A percentile compares a stretch with the other conserved stretches of the same genome.
phyloP scores from a whole-genome alignment of 2,797 vertebrate species.

The Emydoidea blandingii region DNA sequence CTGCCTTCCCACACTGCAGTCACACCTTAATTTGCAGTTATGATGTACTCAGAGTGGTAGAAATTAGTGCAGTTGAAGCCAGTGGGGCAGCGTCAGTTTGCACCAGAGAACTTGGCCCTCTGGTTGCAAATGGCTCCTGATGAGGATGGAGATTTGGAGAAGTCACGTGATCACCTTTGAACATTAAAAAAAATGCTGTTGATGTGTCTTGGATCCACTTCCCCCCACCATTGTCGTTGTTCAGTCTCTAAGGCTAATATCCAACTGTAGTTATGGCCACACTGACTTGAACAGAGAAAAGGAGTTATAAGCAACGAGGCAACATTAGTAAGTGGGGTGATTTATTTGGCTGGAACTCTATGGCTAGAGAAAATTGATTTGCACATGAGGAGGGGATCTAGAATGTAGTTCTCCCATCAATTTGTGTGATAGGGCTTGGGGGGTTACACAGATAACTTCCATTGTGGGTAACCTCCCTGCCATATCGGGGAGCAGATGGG shows the following conservation, averaged over 20 bases:
- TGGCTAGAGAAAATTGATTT: neutral
- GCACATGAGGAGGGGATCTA: neutral
- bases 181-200: neutral
- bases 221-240: neutral
- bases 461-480: neutral
- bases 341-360: neutral
- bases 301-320: neutral
- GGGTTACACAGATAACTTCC: neutral
- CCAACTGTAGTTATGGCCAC: neutral
- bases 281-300: neutral
- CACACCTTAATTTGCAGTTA: neutral
- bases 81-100: neutral
- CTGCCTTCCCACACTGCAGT: neutral
- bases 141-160: neutral
- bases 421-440: neutral
- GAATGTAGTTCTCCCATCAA: neutral
- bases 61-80: neutral
- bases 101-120: neutral
- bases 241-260: neutral
- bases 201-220: neutral
- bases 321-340: neutral
- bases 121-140: neutral
- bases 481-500: neutral
- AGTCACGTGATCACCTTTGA: neutral
- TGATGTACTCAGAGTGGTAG: neutral